Evolutionary conservation across 2,797 vertebrate species (phyloP).

Genomic region (Ctenopoma multispine): DNA sequence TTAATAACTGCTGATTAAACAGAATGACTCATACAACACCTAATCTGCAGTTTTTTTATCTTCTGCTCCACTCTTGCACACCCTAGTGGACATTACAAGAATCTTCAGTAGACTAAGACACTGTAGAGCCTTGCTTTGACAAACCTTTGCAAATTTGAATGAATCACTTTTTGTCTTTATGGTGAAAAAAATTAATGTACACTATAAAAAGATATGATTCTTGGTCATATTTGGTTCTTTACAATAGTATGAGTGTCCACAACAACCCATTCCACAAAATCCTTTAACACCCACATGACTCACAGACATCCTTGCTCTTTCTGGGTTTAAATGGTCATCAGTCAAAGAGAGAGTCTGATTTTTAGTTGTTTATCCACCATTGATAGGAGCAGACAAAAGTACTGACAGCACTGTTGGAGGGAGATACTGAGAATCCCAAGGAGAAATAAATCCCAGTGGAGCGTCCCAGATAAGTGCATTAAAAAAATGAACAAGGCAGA

Average conservation of each 20-base stretch:
- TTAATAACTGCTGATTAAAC: slow-evolving; percentile 51
- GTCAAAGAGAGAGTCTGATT: slow-evolving; percentile 19
- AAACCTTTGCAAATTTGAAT: not conserved
- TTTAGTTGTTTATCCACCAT: slow-evolving; percentile 44
- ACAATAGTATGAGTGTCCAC: not conserved
- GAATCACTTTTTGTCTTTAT: not conserved
- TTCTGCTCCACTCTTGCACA: slow-evolving; percentile 75
- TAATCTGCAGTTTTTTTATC: slow-evolving; percentile 7
- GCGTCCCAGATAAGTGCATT: not conserved
- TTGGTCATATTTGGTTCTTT: not conserved
- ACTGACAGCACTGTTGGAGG: not conserved
- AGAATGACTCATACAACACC: slow-evolving; percentile 11
- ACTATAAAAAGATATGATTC: too few species aligned
- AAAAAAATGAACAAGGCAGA: not conserved
- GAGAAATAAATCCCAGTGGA: not conserved
- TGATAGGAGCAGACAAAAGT: not conserved
- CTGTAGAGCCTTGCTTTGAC: not conserved
- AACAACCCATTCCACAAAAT: not conserved
- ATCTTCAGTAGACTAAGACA: not conserved
- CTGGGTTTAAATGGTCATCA: slow-evolving; percentile 32
- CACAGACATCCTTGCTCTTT: not conserved
- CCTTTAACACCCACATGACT: not conserved
- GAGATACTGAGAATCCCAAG: not conserved
- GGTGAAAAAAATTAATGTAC: not conserved
- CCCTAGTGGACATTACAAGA: slow-evolving; percentile 69